Evolutionary conservation across 2,113 vertebrate genomes (phyloP), one percentile per base, ranked within the genome.

Genomic region (Notothenia rossii): DNA sequence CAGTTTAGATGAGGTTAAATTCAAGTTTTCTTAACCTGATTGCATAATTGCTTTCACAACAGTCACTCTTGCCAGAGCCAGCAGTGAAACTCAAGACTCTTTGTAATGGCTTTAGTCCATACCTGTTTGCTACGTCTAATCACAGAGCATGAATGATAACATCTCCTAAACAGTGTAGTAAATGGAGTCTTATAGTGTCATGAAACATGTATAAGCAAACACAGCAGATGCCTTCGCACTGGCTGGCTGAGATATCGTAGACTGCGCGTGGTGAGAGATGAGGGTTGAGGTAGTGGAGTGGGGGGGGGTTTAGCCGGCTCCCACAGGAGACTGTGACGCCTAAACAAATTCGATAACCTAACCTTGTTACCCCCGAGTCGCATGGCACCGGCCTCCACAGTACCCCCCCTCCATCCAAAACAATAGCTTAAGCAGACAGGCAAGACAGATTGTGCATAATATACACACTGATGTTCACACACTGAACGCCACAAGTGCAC

Each of bases 271-370:
- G 59, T 74, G 85, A 86, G 87, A 61, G 76, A 83, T 76, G 85
- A 75, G 60, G 77, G 75, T 33, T 33, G 73, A 78, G 83, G 70
- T 40, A 79, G 76, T 17, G 50, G 40, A 53, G 25, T 13, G 82
- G 82, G 64, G 81, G 81, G 86, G 87, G 84, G 72, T 79, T 78
- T 75, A 84, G 77, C 65, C 66, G 60, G 79, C 75, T 93, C 92
- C 87, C 92, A 75, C 77, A 79, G 90, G 92, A 89, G 91, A 88
- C 77, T 18, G 82, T 88, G 90, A 92, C 87, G 92, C 92, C 91
- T 87, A 93, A 94, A 94, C 93, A 93, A 92, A 94, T 92, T 92
- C 61, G 80, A 93, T 89, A 93, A 92, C 88, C 90, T 90, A 92
- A 91, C 93, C 92, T 92, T 87, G 89, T 92, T 94, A 91, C 84